Evolutionary conservation across 2,797 vertebrate genomes (phyloP).

Genomic region (Malurus splendens): DNA sequence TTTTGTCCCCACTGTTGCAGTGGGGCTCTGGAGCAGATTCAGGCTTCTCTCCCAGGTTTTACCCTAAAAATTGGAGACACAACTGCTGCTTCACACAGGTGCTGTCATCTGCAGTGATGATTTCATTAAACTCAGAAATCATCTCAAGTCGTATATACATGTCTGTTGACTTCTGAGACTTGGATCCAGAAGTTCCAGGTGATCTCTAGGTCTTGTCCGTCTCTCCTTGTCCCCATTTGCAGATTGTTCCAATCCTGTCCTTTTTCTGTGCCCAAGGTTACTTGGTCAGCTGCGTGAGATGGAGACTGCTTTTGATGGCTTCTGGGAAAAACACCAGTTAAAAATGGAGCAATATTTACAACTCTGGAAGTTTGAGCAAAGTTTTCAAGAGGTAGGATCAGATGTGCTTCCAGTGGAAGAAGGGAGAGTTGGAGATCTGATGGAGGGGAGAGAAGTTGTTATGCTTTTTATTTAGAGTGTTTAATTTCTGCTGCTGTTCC

Average conservation of each 20-base stretch:
- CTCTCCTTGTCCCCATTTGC: neutral
- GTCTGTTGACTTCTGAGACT: neutral
- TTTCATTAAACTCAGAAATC: neutral
- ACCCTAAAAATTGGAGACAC: neutral
- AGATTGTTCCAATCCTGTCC: neutral
- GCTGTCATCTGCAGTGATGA: neutral
- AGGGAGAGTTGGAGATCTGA: neutral
- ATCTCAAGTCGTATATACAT: fast-evolving
- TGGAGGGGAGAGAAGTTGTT: neutral
- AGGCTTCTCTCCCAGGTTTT: neutral
- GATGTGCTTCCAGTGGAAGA: neutral
- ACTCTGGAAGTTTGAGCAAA: constrained; percentile 88
- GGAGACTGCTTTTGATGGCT: constrained; percentile 95
- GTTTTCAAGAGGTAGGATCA: constrained; percentile 85
- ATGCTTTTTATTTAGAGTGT: neutral
- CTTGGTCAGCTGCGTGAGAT: constrained; percentile 90
- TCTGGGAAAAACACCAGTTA: constrained; percentile 95
- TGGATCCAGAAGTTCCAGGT: neutral
- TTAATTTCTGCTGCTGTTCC: neutral
- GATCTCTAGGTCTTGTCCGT: neutral
- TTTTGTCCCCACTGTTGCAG: fast-evolving
- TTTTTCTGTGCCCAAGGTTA: constrained; percentile 73
- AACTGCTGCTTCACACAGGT: neutral
- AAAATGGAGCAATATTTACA: constrained; percentile 95
- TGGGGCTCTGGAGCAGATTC: neutral